Evolutionary conservation across 2,113 vertebrate genomes (phyloP).

Genomic region (Phylloscopus trochiloides): DNA sequence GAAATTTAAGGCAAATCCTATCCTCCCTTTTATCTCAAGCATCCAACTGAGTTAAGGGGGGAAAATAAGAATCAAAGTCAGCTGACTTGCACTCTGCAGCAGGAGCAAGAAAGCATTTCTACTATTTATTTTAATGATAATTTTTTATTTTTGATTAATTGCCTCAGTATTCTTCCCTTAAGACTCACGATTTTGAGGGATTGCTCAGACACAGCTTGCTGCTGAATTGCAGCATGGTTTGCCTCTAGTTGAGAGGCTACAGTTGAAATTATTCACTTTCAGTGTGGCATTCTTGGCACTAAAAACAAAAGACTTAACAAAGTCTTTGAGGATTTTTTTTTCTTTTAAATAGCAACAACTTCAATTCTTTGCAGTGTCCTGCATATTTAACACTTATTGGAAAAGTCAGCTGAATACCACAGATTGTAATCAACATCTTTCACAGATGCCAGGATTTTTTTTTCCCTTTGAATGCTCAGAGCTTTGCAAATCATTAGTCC

Average conservation of each 20-base stretch:
- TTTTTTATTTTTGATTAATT: not conserved
- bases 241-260: not conserved
- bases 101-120: not conserved
- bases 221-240: not conserved
- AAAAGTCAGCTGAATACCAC: constrained; percentile 51
- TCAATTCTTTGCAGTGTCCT: not conserved
- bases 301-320: constrained; percentile 6
- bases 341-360: not conserved
- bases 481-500: constrained; percentile 55
- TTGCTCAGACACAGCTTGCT: not conserved
- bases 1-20: not conserved
- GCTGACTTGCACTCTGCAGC: not conserved
- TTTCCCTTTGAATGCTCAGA: not conserved
- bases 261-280: not conserved
- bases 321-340: not conserved
- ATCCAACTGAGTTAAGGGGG: not conserved
- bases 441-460: constrained; percentile 7
- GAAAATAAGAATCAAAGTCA: not conserved
- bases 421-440: constrained; percentile 48
- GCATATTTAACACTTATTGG: constrained; percentile 29
- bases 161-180: not conserved
- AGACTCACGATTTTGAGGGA: not conserved
- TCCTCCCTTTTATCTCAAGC: not conserved
- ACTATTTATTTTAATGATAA: not conserved
- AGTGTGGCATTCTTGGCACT: not conserved